These are phyloP conservation scores for Promerops cafer DNA, from an alignment of 2,113 vertebrate genomes.

Conservation along the genomic window DNA sequence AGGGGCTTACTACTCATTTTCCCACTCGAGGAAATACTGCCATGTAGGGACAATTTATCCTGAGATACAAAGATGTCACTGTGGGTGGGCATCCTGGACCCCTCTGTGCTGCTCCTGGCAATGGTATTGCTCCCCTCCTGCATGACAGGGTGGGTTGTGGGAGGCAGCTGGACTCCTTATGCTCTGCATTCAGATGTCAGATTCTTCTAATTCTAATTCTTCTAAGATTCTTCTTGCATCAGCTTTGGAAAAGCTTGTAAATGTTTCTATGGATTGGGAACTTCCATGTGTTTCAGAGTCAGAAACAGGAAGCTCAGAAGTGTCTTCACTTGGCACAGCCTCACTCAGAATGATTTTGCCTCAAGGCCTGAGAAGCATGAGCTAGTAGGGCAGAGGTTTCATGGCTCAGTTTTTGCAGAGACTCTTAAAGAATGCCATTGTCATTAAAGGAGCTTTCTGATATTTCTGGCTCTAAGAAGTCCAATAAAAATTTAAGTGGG, in stretches of 20 bases:
- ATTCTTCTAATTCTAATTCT: not conserved
- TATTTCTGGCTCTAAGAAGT: not conserved
- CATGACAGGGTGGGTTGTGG: not conserved
- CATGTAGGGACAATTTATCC: not conserved
- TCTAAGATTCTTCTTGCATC: not conserved
- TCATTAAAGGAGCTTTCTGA: not conserved
- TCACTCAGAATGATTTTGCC: not conserved
- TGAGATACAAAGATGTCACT: not conserved
- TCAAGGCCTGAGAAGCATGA: not conserved
- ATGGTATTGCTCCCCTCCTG: fast-evolving
- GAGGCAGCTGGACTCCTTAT: not conserved
- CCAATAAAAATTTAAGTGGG: not conserved
- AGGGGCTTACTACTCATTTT: not conserved
- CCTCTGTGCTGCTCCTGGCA: not conserved
- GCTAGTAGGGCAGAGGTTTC: not conserved
- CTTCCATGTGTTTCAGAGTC: not conserved
- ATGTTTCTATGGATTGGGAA: not conserved
- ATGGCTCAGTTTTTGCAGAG: not conserved
- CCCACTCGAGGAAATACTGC: not conserved
- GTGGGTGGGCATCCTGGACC: not conserved
- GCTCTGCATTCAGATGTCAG: not conserved
- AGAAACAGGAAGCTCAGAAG: not conserved
- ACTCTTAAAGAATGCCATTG: not conserved
- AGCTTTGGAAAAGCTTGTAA: not conserved
- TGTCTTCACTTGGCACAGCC: not conserved